Evolutionary conservation across 2,113 vertebrate species (phyloP), one percentile per base, ranked within the genome.

Genomic region (Melanotaenia duboulayi): DNA sequence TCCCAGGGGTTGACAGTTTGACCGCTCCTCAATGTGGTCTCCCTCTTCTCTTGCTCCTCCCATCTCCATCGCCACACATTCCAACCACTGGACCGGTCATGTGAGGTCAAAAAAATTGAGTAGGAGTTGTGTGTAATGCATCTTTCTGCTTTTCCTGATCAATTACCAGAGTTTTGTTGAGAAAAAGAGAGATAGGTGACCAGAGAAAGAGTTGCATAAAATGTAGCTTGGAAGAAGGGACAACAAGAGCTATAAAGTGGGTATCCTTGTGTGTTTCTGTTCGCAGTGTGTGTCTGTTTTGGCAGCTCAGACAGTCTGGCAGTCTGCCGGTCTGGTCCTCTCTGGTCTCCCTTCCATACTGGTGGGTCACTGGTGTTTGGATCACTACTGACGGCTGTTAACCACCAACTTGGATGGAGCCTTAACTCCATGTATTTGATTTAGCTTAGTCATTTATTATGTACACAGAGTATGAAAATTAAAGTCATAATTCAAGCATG

Each of bases 361-460:
- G 82, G 77, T 82, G 81, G 88, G 86, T 90, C 84, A 84, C 84
- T 90, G 87, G 74, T 88, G 85, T 91, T 89, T 88, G 80, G 85
- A 86, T 86, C 82, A 39, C 75, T 79, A 54, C 79, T 72, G 57
- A 80, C 82, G 77, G 76, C 69, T 82, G 84, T 79, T 83, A 88
- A 92, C 92, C 91, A 65, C 90, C 67, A 2, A 84, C 79, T 87
- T 89, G 88, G 85, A 71, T 25, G 3, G 61, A 49, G 49, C 64
- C 46, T 51, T 42, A 16, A 66, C 65, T 42, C 75, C 49, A 20
- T 81, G 83, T 63, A 64, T 88, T 84, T 82, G 80, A 84, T 87
- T 85, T 70, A 80, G 79, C 55, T 49, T 22, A 80, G 85, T 88
- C 55, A 81, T 83, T 86, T 86, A 89, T 83, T 80, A 89, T 71